Conservation (phyloP, 2,797 vertebrate species). For the Caiman crocodilus region DNA sequence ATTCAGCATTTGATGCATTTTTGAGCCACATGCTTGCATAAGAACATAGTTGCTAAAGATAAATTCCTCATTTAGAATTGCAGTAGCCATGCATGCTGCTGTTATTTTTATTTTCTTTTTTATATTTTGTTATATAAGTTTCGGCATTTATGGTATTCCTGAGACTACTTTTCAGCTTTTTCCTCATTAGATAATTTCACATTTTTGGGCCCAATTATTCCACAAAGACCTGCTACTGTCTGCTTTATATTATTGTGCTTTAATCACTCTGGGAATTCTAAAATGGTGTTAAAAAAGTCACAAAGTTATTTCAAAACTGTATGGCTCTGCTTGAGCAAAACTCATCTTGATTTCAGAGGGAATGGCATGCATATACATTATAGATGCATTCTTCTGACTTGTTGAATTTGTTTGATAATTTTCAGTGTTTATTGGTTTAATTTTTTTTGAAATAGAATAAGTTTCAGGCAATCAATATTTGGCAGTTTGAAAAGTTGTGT, state of each 20-base stretch:
- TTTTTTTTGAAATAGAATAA: background rate
- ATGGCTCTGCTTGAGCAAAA: background rate
- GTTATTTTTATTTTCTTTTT: background rate
- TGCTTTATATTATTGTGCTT: background rate
- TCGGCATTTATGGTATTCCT: background rate
- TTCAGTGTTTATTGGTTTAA: background rate
- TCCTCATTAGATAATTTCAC: background rate
- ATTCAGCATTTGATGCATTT: background rate
- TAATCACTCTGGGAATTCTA: background rate
- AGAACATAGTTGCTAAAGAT: background rate
- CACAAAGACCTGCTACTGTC: background rate
- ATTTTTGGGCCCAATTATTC: background rate
- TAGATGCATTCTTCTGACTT: background rate
- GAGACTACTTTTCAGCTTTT: background rate
- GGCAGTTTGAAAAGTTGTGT: background rate
- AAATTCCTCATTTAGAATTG: background rate
- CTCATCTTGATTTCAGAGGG: background rate
- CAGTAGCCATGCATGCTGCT: background rate
- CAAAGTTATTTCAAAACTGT: background rate
- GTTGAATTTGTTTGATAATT: conserved; percentile 10
- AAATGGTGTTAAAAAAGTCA: background rate
- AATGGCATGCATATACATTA: background rate
- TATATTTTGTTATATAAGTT: background rate
- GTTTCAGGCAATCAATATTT: conserved; percentile 17
- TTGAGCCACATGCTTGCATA: background rate